A percentile compares a stretch with the other conserved stretches of the same genome.
Conservation (phyloP, 2,888 invertebrate genomes). For the Eledona agricola region DNA sequence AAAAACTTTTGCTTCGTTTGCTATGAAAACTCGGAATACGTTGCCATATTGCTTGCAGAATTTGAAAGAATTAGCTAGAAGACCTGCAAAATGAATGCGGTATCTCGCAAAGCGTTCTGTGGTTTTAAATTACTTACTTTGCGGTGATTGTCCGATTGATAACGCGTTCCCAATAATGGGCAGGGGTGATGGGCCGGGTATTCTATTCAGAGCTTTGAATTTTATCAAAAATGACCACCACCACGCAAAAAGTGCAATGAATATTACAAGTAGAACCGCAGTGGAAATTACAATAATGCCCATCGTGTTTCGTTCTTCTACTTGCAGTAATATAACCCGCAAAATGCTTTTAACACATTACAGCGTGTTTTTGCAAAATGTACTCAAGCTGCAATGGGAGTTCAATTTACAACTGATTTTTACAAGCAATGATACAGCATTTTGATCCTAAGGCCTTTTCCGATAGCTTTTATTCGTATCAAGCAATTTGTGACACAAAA, state of each 20-base stretch:
- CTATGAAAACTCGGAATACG: slow-evolving; percentile 2
- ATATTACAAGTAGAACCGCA: no score
- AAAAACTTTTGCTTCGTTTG: background rate
- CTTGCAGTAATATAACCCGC: no score
- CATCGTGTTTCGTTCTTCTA: no score
- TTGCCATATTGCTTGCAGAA: slow-evolving; percentile 1
- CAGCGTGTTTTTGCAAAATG: no score
- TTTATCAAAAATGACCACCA: slow-evolving; percentile 6
- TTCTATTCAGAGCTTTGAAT: background rate
- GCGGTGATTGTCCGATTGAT: background rate
- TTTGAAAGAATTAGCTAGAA: background rate
- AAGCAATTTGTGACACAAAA: no score
- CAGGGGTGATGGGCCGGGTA: slow-evolving; percentile 6
- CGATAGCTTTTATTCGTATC: no score
- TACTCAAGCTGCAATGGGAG: no score
- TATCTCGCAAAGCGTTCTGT: background rate
- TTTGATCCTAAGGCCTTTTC: no score
- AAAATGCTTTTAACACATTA: no score
- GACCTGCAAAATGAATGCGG: background rate
- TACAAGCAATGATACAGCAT: no score
- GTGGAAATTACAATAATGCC: no score
- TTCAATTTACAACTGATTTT: no score
- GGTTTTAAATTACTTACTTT: background rate
- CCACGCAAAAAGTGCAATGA: slow-evolving; percentile 7
- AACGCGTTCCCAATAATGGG: slow-evolving; percentile 4